phyloP scores from a whole-genome alignment of 2,113 vertebrate genomes.

The Mellivora capensis region DNA sequence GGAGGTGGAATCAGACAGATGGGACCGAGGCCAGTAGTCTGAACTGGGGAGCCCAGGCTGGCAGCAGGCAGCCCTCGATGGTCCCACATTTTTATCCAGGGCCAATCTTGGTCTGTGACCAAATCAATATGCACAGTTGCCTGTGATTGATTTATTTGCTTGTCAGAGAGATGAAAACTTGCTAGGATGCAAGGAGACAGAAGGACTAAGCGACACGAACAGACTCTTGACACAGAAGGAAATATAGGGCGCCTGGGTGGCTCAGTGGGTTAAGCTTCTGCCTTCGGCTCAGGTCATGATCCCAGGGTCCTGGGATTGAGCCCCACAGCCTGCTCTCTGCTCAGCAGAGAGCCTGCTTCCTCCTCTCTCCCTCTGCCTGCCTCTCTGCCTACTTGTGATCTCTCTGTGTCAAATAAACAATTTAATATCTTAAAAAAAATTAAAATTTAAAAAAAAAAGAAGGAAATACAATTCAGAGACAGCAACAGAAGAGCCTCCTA shows the following conservation, averaged over 20 bases:
- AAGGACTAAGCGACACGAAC: not conserved
- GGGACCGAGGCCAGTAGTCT: not conserved
- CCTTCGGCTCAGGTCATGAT: too few relatives aligned
- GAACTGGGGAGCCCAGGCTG: not conserved
- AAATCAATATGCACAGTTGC: not conserved
- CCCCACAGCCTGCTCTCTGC: too few relatives aligned
- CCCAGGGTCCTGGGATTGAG: too few relatives aligned
- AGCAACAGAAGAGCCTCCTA: not conserved
- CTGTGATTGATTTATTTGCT: not conserved
- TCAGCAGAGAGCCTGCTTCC: too few relatives aligned
- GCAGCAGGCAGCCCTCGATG: rapidly evolving
- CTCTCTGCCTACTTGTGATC: too few relatives aligned
- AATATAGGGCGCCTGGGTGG: not conserved
- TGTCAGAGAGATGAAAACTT: not conserved
- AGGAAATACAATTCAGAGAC: not conserved
- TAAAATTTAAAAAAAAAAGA: not conserved
- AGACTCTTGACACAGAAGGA: not conserved
- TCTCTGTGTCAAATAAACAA: too few relatives aligned
- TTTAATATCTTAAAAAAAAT: too few relatives aligned
- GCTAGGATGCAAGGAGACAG: not conserved
- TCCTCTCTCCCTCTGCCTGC: too few relatives aligned
- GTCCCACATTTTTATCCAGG: not conserved
- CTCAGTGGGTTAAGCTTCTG: too few relatives aligned
- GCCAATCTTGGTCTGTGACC: not conserved
- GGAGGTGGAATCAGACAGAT: not conserved